Conservation (phyloP, 2,888 invertebrate genomes). For the Glomeris marginata region DNA sequence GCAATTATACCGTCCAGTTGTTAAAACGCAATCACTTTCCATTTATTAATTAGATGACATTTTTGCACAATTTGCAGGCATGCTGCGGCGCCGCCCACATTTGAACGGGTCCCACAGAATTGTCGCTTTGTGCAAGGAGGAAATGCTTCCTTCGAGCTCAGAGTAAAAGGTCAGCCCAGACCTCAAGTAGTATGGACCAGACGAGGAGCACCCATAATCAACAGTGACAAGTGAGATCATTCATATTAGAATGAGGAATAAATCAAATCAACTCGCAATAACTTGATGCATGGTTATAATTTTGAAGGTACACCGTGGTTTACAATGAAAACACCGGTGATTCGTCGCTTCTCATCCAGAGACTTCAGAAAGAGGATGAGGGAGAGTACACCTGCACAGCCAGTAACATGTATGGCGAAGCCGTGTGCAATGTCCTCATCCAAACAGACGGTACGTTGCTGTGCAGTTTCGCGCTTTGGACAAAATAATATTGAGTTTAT, state of each 20-base stretch:
- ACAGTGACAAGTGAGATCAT: conserved; percentile 12
- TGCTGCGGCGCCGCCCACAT: conserved; percentile 60
- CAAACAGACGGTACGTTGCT: conserved; percentile 50
- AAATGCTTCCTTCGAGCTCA: conserved; percentile 81
- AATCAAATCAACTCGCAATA: not conserved
- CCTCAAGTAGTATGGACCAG: conserved; percentile 58
- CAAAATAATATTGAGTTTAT: too few relatives aligned
- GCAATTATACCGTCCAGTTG: too few relatives aligned
- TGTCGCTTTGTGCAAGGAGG: conserved; percentile 90
- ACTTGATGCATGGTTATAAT: not conserved
- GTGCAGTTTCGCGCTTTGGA: too few relatives aligned
- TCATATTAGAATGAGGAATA: too few relatives aligned
- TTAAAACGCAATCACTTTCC: too few relatives aligned
- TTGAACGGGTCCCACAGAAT: conserved; percentile 89
- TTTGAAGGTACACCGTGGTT: conserved; percentile 63
- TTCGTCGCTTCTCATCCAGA: conserved; percentile 78
- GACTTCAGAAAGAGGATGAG: conserved; percentile 88
- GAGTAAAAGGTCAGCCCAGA: conserved; percentile 76
- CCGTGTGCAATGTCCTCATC: conserved; percentile 87
- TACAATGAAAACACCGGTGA: conserved; percentile 83
- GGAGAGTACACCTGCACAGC: conserved; percentile 94
- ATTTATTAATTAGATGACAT: not conserved
- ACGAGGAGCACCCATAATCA: conserved; percentile 29
- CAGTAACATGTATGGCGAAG: conserved; percentile 88
- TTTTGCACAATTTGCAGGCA: conserved; percentile 14